Base-by-base conservation (phyloP, 2,797 vertebrate genomes). In the Amniataba percoides region DNA sequence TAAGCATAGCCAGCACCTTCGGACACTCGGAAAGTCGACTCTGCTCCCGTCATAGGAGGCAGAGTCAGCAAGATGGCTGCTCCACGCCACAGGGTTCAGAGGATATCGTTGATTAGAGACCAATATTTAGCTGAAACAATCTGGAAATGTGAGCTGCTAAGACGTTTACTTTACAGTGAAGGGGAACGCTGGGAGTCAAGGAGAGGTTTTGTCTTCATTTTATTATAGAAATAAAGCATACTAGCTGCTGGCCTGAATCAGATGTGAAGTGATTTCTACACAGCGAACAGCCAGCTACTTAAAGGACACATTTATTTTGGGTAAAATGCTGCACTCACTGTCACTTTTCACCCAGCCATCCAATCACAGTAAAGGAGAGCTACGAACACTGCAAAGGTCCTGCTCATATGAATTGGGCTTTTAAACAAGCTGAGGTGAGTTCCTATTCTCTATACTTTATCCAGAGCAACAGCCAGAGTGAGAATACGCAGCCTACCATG, bases 1-100 rank as follows among this genome's bases (percentile, higher is more conserved):
- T 2, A 7, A 71, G 42, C 40, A 73, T 16, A 51, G 70, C 42
- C 11, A 18, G 70, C 34, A n/a, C 45, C 61, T 70, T 66, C 1
- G n/a, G 53, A 82, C 64, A 39, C 51, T 53, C 18, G 34, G 40
- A 39, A 9, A 66, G 51, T 68, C 59, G 1, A 19, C 58, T 64
- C 34, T 43, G 18, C 3, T 74, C 43, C 51, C 51, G 46, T 71
- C 62, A 21, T 11, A 5, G 5, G 16, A 43, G 36, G 18, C 59
- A 11, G 19, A 43, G 31, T 21, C 18, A 18, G 16, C 5, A 39
- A 67, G 34, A 76, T 58, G 34, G 52, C 45, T 12, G 18, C 55
- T 42, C 7, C 51, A 39, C 12, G 5, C 7, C 43, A 43, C 2
- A 68, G 11, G 31, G 40, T 51, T 31, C 10, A 39, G 25, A 9